Conservation (phyloP, 2,797 vertebrate genomes). For the Sebastes glaucus region DNA sequence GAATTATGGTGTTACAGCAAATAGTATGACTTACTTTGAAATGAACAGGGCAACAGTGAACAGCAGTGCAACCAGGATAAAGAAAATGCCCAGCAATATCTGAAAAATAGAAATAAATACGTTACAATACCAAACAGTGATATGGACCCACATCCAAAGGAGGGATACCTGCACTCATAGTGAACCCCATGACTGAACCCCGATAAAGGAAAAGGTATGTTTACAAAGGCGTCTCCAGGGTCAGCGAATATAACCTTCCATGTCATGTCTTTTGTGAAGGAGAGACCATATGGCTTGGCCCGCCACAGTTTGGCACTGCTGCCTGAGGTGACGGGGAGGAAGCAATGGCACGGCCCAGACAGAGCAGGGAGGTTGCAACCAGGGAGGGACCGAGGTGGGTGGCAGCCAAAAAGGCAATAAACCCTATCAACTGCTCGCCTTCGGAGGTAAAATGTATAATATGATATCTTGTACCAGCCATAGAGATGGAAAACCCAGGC, state of each 20-base stretch:
- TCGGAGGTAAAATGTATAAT: slow-evolving; percentile 7
- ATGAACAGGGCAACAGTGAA: slow-evolving; percentile 94
- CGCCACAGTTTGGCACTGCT: slow-evolving; percentile 58
- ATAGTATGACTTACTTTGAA: slow-evolving; percentile 92
- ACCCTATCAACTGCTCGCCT: slow-evolving; percentile 26
- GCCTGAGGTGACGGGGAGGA: slow-evolving; percentile 56
- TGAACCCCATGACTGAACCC: background rate
- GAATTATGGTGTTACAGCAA: background rate
- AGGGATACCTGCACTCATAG: background rate
- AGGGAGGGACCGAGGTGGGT: slow-evolving; percentile 45
- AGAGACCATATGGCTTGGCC: slow-evolving; percentile 72
- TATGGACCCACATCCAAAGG: background rate
- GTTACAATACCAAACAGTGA: background rate
- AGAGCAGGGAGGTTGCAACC: slow-evolving; percentile 48
- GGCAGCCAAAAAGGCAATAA: slow-evolving; percentile 60
- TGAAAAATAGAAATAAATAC: slow-evolving; percentile 66
- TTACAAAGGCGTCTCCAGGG: slow-evolving; percentile 25
- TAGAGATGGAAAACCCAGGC: background rate
- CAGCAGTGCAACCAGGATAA: slow-evolving; percentile 93
- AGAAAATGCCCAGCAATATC: slow-evolving; percentile 93
- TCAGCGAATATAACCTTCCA: slow-evolving; percentile 43
- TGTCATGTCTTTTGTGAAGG: slow-evolving; percentile 61
- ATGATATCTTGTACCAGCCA: background rate
- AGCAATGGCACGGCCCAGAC: slow-evolving; percentile 51
- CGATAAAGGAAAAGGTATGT: background rate